phyloP scores from a whole-genome alignment of 1,140 invertebrate genomes.

The Plectrocnemia conspersa region DNA sequence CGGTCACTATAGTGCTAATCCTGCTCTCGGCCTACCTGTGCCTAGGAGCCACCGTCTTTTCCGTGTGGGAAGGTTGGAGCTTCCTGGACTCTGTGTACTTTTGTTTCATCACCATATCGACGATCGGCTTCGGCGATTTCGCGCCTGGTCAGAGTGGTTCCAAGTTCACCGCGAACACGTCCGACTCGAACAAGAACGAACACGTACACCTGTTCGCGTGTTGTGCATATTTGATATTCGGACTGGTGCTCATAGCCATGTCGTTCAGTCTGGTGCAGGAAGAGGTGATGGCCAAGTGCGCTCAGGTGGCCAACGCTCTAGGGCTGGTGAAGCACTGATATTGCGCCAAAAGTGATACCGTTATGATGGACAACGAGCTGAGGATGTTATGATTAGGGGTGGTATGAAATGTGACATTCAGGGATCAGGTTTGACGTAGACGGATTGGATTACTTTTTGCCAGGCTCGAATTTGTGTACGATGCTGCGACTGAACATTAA shows the following conservation, averaged over 20 bases:
- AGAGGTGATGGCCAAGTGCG: conserved; percentile 74
- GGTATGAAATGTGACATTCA: too few species aligned
- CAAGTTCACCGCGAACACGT: conserved; percentile 46
- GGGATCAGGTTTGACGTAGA: conserved; percentile 1
- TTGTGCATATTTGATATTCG: conserved; percentile 81
- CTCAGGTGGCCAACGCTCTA: conserved; percentile 59
- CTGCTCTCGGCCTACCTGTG: conserved; percentile 68
- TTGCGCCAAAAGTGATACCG: conserved; percentile 51
- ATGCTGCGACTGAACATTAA: too few species aligned
- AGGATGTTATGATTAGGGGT: conserved; percentile 53
- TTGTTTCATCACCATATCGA: conserved; percentile 82
- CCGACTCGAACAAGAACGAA: conserved; percentile 57
- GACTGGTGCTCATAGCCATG: conserved; percentile 86
- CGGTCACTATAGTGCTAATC: conserved; percentile 64
- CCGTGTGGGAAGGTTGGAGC: conserved; percentile 69
- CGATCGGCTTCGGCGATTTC: conserved; percentile 82
- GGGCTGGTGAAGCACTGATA: conserved; percentile 53
- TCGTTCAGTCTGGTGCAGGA: conserved; percentile 89
- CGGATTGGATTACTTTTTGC: neutral
- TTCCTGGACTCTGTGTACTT: conserved; percentile 82
- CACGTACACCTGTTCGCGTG: conserved; percentile 74
- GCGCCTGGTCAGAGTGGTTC: conserved; percentile 58
- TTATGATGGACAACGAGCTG: conserved; percentile 47
- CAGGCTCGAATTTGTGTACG: too few species aligned
- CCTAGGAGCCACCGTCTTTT: conserved; percentile 66